Conservation (phyloP, 2,797 vertebrate species). For the Amniataba percoides region DNA sequence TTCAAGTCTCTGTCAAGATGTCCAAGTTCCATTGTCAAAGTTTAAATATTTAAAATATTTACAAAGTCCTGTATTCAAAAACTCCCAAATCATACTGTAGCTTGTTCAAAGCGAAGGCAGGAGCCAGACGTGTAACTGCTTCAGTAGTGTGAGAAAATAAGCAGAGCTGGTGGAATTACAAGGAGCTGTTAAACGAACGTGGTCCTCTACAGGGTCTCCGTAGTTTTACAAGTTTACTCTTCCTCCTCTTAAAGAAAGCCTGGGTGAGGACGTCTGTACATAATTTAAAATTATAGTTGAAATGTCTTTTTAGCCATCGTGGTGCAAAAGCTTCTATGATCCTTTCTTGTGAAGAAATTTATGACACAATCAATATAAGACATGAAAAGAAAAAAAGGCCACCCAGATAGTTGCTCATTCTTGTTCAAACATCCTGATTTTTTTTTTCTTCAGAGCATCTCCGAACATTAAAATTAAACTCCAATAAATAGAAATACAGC, state of each 20-base stretch:
- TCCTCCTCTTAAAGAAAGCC: conserved; percentile 70
- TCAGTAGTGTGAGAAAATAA: conserved; percentile 83
- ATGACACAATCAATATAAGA: conserved; percentile 79
- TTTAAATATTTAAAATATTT: conserved; percentile 99
- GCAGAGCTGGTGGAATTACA: conserved; percentile 79
- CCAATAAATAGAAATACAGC: conserved; percentile 90
- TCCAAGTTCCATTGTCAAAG: conserved; percentile 74
- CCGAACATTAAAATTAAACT: conserved; percentile 79
- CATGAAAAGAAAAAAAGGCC: conserved; percentile 75
- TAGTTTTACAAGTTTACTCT: conserved; percentile 63
- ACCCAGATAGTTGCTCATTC: conserved; percentile 81
- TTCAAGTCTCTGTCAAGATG: conserved; percentile 72
- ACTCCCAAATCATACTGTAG: conserved; percentile 83
- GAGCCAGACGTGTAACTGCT: conserved; percentile 71
- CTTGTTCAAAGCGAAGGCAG: conserved; percentile 71
- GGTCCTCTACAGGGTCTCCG: conserved; percentile 75
- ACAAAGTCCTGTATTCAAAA: conserved; percentile 92
- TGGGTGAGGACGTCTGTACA: conserved; percentile 72
- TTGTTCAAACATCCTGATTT: conserved; percentile 75
- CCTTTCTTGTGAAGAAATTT: conserved; percentile 83
- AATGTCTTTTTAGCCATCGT: conserved; percentile 83
- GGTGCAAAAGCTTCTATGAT: conserved; percentile 89
- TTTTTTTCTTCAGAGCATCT: conserved; percentile 74
- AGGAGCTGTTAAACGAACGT: conserved; percentile 72
- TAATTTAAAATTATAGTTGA: conserved; percentile 80